Evolutionary conservation across 2,113 vertebrate species (phyloP), one percentile per base, ranked within the genome.

Genomic region (Chlorodrepanis virens): DNA sequence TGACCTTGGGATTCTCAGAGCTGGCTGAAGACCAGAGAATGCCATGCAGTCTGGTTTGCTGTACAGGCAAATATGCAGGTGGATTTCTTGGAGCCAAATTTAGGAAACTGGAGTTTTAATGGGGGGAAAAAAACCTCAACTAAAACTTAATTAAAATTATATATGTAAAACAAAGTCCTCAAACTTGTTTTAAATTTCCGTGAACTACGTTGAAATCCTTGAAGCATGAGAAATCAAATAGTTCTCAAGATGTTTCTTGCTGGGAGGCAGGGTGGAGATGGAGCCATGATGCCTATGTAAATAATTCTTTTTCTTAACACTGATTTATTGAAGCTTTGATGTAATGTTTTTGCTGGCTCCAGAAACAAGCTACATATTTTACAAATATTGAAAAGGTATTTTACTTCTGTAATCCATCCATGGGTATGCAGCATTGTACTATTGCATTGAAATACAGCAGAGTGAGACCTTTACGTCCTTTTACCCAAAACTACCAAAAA

Each of bases 221-320:
- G 79, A 88, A 90, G 79, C 67, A 83, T 92, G 96, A 94, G 90
- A 92, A 94, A 86, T 47, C 12, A 33, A 74, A 20, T 20, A 59
- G 71, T 93, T 94, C 83, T 83, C 80, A 95, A 88, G 90, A 59
- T 88, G 64, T 85, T 64, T 93, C 67, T 80, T 92, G 90, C 96
- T 93, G 64, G 23, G 71, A 67, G 92, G 67, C 76, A 90, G 76
- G 95, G 94, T 86, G 86, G 89, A 89, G 91, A 45, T 80, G 71
- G 76, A 96, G 83, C 76, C 67, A 10, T 40, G 71, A 61, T 86
- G 63, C 39, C 90, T 35, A 80, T 85, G 57, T 77, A 85, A 90
- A 88, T 90, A 88, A 35, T 80, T 78, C 18, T 85, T 89, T 83
- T 72, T 90, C 76, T 90, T 83, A 83, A 57, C 45, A 25, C 13